A percentile compares a stretch with the other conserved stretches of the same genome.
phyloP scores from a whole-genome alignment of 2,888 invertebrate species.

The Heliconius charithonia region DNA sequence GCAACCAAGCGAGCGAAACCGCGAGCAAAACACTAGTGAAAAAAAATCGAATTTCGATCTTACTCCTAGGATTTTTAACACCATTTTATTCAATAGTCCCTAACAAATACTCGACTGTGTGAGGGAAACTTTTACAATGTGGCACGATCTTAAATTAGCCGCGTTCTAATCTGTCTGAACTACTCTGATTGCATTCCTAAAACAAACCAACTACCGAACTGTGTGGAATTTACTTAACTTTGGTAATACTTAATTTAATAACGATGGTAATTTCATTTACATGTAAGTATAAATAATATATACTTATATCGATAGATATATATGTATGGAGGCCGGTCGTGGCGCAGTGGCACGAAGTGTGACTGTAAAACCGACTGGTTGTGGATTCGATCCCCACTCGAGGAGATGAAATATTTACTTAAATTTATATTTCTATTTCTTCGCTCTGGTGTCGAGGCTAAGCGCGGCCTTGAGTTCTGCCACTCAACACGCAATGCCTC shows the following conservation, averaged over 20 bases:
- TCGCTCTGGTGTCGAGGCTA: no score
- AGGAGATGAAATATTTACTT: no score
- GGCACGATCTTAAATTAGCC: slow-evolving; percentile 72
- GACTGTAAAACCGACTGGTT: no score
- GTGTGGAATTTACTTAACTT: slow-evolving; percentile 70
- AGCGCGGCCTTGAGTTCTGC: no score
- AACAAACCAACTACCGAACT: slow-evolving; percentile 49
- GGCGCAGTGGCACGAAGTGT: no score
- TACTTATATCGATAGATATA: background rate
- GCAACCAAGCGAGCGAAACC: no score
- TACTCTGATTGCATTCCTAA: slow-evolving; percentile 78
- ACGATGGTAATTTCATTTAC: background rate
- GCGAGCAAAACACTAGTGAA: background rate
- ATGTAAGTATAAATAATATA: background rate
- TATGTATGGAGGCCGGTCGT: no score
- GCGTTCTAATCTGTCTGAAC: slow-evolving; percentile 71
- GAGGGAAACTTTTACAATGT: slow-evolving; percentile 32
- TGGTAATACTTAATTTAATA: slow-evolving; percentile 66
- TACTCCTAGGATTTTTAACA: background rate
- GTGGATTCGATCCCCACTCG: no score
- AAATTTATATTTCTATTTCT: no score
- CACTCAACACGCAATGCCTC: no score
- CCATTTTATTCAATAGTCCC: background rate
- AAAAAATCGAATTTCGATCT: background rate
- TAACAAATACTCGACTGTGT: background rate